Evolutionary conservation across 1,140 invertebrate species (phyloP).

Genomic region (Hydropsyche tenuis): DNA sequence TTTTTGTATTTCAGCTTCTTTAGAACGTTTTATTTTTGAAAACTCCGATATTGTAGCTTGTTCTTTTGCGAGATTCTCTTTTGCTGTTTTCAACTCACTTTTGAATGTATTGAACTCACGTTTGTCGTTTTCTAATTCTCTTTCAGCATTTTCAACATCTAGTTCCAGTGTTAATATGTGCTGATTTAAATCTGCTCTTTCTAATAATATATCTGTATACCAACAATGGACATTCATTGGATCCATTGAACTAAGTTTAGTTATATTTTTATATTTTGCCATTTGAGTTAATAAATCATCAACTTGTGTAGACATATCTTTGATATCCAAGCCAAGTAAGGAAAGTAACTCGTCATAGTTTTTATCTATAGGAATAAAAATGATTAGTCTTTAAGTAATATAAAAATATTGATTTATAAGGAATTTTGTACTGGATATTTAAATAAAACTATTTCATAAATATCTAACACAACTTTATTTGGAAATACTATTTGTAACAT

Average conservation of each 20-base stretch:
- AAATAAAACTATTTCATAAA: too few species aligned
- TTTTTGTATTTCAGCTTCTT: slow-evolving; percentile 55
- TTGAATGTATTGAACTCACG: slow-evolving; percentile 54
- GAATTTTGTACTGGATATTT: too few species aligned
- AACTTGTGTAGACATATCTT: slow-evolving; percentile 52
- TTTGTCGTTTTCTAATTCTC: slow-evolving; percentile 55
- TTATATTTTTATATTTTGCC: slow-evolving; percentile 50
- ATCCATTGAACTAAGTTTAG: slow-evolving; percentile 53
- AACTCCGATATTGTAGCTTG: slow-evolving; percentile 54
- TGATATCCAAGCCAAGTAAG: background rate
- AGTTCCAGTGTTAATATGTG: slow-evolving; percentile 56
- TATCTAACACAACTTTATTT: too few species aligned
- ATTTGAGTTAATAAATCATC: slow-evolving; percentile 52
- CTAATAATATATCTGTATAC: slow-evolving; percentile 51
- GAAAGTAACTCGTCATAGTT: slow-evolving; percentile 13
- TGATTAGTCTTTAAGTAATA: too few species aligned
- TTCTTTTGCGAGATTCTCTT: slow-evolving; percentile 50
- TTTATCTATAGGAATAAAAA: too few species aligned
- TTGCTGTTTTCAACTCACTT: slow-evolving; percentile 54
- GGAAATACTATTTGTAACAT: too few species aligned
- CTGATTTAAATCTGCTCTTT: slow-evolving; percentile 55
- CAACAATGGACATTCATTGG: slow-evolving; percentile 53
- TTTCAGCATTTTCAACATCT: slow-evolving; percentile 54
- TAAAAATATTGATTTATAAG: too few species aligned
- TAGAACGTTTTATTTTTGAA: slow-evolving; percentile 54